Base-by-base conservation (phyloP, 2,113 vertebrate genomes). In the Toxotes jaculatrix region DNA sequence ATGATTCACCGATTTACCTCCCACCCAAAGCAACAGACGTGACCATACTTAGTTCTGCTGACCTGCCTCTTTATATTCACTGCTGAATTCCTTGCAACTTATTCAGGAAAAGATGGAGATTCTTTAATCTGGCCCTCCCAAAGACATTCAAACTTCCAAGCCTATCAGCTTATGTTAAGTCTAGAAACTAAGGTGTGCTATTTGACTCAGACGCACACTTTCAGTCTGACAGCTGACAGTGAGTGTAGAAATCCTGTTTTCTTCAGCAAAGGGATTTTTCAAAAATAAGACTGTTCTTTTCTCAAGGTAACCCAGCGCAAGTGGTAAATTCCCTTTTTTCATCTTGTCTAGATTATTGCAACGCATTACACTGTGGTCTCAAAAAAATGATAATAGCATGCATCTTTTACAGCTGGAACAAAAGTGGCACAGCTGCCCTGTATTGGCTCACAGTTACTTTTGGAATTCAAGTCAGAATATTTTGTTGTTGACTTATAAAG, bases 1-100 rank as follows among this genome's bases (percentile, higher is more conserved):
- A 74, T 68, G 64, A 68, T 49, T 34, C 17, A 31, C 56, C 11
- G 2, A 4, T 72, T 38, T 63, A 34, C 57, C 57, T 62, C 57
- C 66, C 23, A 45, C 60, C 80, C 11, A 38, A 43, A 59, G 34
- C 21, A 64, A 27, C 0, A 53, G 19, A 38, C 17, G 8, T 13
- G 32, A 17, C 8, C 23, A 27, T 12, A 7, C 34, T 57, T 63
- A 31, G 19, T 49, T 76, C 51, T n/a, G 14, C 31, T 55, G 45
- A 83, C 47, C 43, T 45, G 45, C 56, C 66, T 40, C 7, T 12
- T 66, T 21, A 34, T 5, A 16, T 57, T 59, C 7, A 59, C 53
- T 3, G 53, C 9, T 36, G 31, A 59, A 47, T 47, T 51, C 23
- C 43, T 36, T 51, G n/a, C 32, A 60, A 23, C 34, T 78, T 34